A percentile compares a stretch with the other conserved stretches of the same genome.
Conservation (phyloP, 1,140 invertebrate species). For the Drosophila tani region DNA sequence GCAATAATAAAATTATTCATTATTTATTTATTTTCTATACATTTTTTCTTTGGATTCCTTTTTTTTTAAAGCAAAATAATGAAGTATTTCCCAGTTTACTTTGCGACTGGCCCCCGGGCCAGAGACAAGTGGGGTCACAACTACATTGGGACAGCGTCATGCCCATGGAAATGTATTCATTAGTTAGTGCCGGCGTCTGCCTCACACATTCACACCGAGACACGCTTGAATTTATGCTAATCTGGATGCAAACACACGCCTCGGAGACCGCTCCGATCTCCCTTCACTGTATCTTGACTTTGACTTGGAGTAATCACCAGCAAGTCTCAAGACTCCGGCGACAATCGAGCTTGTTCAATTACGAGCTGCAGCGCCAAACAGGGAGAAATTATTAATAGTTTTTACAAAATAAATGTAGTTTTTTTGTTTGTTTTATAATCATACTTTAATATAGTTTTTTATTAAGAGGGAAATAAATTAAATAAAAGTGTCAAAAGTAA, state of each 20-base stretch:
- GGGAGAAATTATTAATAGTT: neutral
- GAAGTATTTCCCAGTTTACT: conserved; percentile 6
- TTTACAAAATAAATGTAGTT: too few relatives aligned
- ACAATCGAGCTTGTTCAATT: conserved; percentile 61
- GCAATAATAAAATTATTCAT: neutral
- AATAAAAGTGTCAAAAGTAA: neutral
- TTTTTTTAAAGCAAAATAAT: neutral
- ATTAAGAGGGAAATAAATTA: neutral
- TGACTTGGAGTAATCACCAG: conserved; percentile 64
- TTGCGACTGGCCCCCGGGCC: neutral
- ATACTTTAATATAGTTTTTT: too few relatives aligned
- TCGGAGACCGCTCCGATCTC: conserved; percentile 12
- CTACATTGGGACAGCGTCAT: conserved; percentile 31
- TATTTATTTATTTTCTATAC: too few relatives aligned
- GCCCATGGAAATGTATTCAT: conserved; percentile 72
- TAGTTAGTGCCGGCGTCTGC: conserved; percentile 64
- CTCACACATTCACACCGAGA: conserved; percentile 41
- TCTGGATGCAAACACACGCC: conserved; percentile 66
- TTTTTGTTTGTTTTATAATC: too few relatives aligned
- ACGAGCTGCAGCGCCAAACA: conserved; percentile 34
- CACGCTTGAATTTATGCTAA: conserved; percentile 75
- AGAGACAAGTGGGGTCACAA: conserved; percentile 26
- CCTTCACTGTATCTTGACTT: conserved; percentile 41
- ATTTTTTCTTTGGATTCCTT: too few relatives aligned
- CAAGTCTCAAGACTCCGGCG: conserved; percentile 44